Percentiles rank a stretch among this genome's conserved stretches.
Evolutionary conservation across 1,140 invertebrate species (phyloP).

Genomic region (Drosophila pandora): DNA sequence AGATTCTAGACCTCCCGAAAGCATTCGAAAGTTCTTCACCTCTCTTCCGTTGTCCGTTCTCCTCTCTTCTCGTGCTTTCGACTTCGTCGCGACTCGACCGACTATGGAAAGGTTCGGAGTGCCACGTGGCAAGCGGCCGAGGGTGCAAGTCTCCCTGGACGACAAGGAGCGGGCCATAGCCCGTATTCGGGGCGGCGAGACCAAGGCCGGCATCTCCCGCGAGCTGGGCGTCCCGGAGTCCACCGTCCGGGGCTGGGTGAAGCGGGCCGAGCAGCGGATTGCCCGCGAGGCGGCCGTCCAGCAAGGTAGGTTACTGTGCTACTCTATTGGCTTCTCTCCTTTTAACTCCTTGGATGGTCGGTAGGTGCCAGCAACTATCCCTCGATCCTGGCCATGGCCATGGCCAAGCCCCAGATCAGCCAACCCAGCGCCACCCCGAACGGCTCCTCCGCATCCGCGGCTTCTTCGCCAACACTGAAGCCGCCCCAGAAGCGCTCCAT

Average conservation of each 20-base stretch:
- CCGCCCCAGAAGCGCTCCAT: constrained; percentile 39
- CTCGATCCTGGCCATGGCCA: constrained; percentile 21
- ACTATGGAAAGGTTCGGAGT: constrained; percentile 50
- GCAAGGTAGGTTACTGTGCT: constrained; percentile 28
- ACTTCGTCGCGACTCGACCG: neutral
- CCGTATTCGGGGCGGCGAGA: constrained; percentile 66
- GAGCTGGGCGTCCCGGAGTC: constrained; percentile 71
- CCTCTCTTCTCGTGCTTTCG: neutral
- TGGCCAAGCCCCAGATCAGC: constrained; percentile 24
- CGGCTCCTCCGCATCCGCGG: neutral
- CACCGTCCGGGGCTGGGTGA: constrained; percentile 71
- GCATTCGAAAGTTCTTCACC: constrained; percentile 18
- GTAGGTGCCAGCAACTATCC: neutral
- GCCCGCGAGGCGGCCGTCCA: constrained; percentile 33
- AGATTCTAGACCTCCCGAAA: constrained; percentile 20
- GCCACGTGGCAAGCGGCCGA: constrained; percentile 64
- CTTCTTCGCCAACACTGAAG: constrained; percentile 4
- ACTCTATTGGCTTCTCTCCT: too few species aligned
- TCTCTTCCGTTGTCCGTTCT: neutral
- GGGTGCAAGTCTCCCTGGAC: constrained; percentile 63
- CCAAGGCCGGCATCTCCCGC: constrained; percentile 68
- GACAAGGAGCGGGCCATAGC: constrained; percentile 66
- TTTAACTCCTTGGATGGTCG: neutral
- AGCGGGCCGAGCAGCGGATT: constrained; percentile 62
- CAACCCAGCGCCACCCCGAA: neutral